Conservation (phyloP, 2,113 vertebrate genomes). For the Forbesichthys agassizii region DNA sequence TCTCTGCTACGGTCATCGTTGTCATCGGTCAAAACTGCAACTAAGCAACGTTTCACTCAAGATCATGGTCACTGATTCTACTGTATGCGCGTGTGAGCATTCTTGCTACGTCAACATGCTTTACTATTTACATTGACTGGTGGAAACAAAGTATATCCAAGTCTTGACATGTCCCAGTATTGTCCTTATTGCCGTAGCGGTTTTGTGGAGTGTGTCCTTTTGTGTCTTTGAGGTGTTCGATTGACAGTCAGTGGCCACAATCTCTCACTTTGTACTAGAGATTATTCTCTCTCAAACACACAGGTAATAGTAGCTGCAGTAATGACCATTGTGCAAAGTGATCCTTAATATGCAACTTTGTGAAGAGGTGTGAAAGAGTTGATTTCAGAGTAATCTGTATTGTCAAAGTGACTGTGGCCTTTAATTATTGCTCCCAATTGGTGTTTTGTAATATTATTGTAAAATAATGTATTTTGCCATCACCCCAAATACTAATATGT, state of each 20-base stretch:
- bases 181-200: slow-evolving; percentile 72
- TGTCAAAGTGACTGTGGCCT: slow-evolving; percentile 70
- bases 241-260: slow-evolving; percentile 38
- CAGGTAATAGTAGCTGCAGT: slow-evolving; percentile 73
- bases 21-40: slow-evolving; percentile 14
- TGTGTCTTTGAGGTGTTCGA: slow-evolving; percentile 65
- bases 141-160: slow-evolving; percentile 64
- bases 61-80: slow-evolving; percentile 33
- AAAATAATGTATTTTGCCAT: slow-evolving; percentile 20
- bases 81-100: slow-evolving; percentile 19
- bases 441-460: slow-evolving; percentile 48
- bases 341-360: slow-evolving; percentile 80
- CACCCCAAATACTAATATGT: slow-evolving; percentile 39
- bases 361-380: slow-evolving; percentile 73
- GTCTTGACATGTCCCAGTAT: slow-evolving; percentile 71
- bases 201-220: slow-evolving; percentile 74
- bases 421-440: slow-evolving; percentile 60
- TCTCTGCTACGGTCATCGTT: not conserved
- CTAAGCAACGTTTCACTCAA: slow-evolving; percentile 37
- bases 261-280: slow-evolving; percentile 57
- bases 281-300: slow-evolving; percentile 24
- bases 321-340: slow-evolving; percentile 76
- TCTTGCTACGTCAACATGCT: slow-evolving; percentile 32
- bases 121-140: slow-evolving; percentile 65
- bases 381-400: slow-evolving; percentile 69